Percentiles rank a stretch among this genome's conserved stretches.
Conservation (phyloP, 2,113 vertebrate species). For the Cryptoleucopteryx plumbea region DNA sequence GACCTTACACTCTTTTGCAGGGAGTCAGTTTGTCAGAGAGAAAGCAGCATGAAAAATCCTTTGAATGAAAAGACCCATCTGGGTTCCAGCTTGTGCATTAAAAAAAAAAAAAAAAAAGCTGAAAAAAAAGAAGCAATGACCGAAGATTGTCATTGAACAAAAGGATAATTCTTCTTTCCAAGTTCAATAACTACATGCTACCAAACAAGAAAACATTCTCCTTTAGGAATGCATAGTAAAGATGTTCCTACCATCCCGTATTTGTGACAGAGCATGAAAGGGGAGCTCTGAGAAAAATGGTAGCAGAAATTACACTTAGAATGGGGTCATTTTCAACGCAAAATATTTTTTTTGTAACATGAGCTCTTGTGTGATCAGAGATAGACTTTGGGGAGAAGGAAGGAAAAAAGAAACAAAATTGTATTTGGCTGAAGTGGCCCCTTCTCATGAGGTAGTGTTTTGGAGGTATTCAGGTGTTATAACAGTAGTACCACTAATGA, state of each 20-base stretch:
- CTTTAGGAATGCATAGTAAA: neutral
- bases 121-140: neutral
- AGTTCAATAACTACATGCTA: neutral
- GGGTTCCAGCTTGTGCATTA: neutral
- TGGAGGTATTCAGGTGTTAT: fast-evolving
- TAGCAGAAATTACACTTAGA: neutral
- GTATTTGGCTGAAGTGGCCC: neutral
- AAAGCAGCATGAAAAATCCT: neutral
- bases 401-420: neutral
- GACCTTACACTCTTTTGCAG: neutral
- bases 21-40: neutral
- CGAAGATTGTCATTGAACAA: neutral
- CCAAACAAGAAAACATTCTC: neutral
- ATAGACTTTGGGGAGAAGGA: neutral
- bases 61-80: neutral
- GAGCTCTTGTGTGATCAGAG: neutral
- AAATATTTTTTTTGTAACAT: neutral
- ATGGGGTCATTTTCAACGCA: fast-evolving
- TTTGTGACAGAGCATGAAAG: neutral
- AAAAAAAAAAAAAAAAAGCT: neutral
- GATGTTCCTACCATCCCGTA: neutral
- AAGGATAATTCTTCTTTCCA: neutral
- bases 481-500: neutral
- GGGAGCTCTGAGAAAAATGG: neutral
- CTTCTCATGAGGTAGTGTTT: neutral